Conservation (phyloP, 2,797 vertebrate species). For the Thalassophryne amazonica region DNA sequence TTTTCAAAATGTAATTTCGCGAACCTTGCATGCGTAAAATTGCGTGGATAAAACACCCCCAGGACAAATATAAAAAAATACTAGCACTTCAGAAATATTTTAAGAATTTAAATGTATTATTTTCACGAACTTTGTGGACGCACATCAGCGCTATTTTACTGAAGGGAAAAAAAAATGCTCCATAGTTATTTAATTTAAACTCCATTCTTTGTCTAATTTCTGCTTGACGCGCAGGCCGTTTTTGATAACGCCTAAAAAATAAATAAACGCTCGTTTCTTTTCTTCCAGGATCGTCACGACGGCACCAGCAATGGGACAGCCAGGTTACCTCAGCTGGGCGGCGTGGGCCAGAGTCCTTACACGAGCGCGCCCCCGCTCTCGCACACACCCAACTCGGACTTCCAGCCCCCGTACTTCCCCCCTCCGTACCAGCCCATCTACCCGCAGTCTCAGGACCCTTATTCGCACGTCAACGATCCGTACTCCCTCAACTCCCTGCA, state of each 20-base stretch:
- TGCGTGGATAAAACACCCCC: neutral
- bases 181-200: conserved; percentile 9
- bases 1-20: conserved; percentile 5
- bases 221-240: conserved; percentile 35
- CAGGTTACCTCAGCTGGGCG: conserved; percentile 94
- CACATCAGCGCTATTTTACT: too few species aligned
- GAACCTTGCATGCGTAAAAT: conserved; percentile 18
- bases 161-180: too few species aligned
- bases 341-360: conserved; percentile 96
- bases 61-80: too few species aligned
- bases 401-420: conserved; percentile 95
- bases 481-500: conserved; percentile 97
- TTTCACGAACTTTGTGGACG: neutral
- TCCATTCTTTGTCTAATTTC: conserved; percentile 30
- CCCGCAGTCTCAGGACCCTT: conserved; percentile 97
- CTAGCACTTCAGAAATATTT: too few species aligned
- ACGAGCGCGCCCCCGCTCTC: conserved; percentile 94
- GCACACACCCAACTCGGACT: conserved; percentile 94
- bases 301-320: conserved; percentile 95
- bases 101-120: neutral
- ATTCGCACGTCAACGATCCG: conserved; percentile 97
- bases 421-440: conserved; percentile 98
- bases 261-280: too few species aligned
- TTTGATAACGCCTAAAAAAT: conserved; percentile 22
- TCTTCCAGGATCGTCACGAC: conserved; percentile 89